Evolutionary conservation across 2,888 invertebrate genomes (phyloP), one percentile per base, ranked within the genome.

Genomic region (Tetropium fuscum): DNA sequence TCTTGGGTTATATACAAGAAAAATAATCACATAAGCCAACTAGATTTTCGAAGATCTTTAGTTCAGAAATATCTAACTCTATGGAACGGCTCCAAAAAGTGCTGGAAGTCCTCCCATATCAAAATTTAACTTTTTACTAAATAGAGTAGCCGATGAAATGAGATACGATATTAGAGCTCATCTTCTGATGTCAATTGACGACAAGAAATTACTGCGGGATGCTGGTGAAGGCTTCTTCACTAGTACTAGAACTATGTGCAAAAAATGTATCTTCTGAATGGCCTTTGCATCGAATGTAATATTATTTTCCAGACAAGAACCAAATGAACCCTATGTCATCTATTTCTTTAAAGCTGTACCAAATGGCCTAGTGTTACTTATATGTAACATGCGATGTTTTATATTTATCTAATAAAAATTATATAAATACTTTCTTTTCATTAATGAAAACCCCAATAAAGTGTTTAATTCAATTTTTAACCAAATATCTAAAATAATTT

Each of bases 301-400:
- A 3, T 16, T 18, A 16, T 7, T 38, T 38, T 18, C 7, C 25
- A 22, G 25, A 51, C 20, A 13, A 11, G 36, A 38, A 16, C 27
- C 15, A 38, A 38, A 16, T 38, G 15, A 18, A 38, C n/a, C 8
- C 8, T 38, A 2, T 3, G 19, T 38, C 8, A 27, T 41, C 19
- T 43, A 18, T 41, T 41, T 53, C 27, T 41, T 18, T 5, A 30
- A 53, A 25, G 18, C 32, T n/a, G 53, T 53, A 27, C 5, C 30
- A 10, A 53, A 51, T 51, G 41, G 18, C 41, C 41, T 53, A 38
- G 38, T 15, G 38, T 40, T 51, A 51, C 51, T 25, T 49, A 51
- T 51, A 16, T 51, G 40, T 22, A 32, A 48, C 25, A 22, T 27
- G 25, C 22, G 16, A n/a, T 25, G 3, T 51, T 15, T n/a, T 11